Evolutionary conservation across 2,888 invertebrate genomes (phyloP).

Genomic region (Stomorhina lunata): DNA sequence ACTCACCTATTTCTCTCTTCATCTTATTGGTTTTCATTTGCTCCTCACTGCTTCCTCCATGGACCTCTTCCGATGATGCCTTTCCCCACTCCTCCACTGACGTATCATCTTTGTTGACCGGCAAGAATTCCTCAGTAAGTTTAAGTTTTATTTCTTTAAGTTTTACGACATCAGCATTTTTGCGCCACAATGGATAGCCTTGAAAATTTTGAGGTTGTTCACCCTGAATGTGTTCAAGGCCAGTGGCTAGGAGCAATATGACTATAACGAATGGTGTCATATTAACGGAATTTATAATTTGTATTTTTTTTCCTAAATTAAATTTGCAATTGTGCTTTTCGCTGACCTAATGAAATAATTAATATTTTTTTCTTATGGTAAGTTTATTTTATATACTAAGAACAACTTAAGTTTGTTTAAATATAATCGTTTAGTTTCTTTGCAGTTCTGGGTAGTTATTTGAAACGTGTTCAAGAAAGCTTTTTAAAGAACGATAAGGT

Average conservation of each 20-base stretch:
- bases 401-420: no score
- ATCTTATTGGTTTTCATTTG: neutral
- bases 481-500: slow-evolving; percentile 6
- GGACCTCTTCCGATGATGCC: neutral
- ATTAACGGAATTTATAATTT: neutral
- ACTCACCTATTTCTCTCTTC: neutral
- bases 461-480: slow-evolving; percentile 3
- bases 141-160: neutral
- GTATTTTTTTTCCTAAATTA: no score
- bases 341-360: slow-evolving; percentile 23
- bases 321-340: neutral
- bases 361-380: neutral
- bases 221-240: neutral
- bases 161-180: neutral
- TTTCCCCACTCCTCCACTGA: neutral
- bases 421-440: slow-evolving; percentile 9
- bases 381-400: slow-evolving; percentile 2
- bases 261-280: neutral
- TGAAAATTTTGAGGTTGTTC: neutral
- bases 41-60: neutral
- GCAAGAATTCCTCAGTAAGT: neutral
- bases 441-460: neutral
- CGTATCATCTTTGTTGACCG: neutral
- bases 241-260: neutral
- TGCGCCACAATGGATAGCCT: neutral